phyloP scores from a whole-genome alignment of 2,888 invertebrate species.

The Microctonus brassicae region DNA sequence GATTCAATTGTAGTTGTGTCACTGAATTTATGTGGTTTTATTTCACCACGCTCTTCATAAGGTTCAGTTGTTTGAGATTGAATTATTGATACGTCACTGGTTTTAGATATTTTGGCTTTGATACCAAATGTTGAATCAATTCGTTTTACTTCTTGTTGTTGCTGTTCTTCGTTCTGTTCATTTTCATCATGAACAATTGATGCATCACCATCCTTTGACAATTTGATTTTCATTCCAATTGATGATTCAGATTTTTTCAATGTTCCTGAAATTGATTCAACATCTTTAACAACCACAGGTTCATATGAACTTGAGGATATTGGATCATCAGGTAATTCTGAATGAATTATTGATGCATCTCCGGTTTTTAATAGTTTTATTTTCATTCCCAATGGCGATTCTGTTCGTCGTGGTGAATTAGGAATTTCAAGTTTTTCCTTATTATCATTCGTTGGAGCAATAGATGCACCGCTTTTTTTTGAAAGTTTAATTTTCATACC shows the following conservation, averaged over 20 bases:
- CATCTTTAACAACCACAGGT: constrained; percentile 38
- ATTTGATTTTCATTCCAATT: constrained; percentile 64
- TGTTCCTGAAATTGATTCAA: constrained; percentile 6
- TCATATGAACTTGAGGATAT: neutral
- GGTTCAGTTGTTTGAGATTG: constrained; percentile 31
- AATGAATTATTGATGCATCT: constrained; percentile 60
- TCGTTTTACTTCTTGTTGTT: constrained; percentile 48
- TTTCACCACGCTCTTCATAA: constrained; percentile 25
- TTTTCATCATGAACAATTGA: constrained; percentile 59
- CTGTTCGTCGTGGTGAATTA: constrained; percentile 50
- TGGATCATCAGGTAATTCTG: constrained; percentile 54
- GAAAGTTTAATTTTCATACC: constrained; percentile 65
- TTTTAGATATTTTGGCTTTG: constrained; percentile 66
- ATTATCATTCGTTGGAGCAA: constrained; percentile 49
- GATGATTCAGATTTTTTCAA: constrained; percentile 37
- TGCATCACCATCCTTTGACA: constrained; percentile 62
- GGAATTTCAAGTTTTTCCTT: constrained; percentile 51
- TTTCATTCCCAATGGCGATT: constrained; percentile 49
- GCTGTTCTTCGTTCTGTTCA: constrained; percentile 43
- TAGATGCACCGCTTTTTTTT: constrained; percentile 61
- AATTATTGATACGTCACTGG: constrained; percentile 60
- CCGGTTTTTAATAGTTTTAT: constrained; percentile 59
- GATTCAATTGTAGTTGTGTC: constrained; percentile 50
- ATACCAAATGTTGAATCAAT: constrained; percentile 64
- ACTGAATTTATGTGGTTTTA: constrained; percentile 35